Conservation (phyloP, 1,140 invertebrate species). For the Diplogasteroides magnus region DNA sequence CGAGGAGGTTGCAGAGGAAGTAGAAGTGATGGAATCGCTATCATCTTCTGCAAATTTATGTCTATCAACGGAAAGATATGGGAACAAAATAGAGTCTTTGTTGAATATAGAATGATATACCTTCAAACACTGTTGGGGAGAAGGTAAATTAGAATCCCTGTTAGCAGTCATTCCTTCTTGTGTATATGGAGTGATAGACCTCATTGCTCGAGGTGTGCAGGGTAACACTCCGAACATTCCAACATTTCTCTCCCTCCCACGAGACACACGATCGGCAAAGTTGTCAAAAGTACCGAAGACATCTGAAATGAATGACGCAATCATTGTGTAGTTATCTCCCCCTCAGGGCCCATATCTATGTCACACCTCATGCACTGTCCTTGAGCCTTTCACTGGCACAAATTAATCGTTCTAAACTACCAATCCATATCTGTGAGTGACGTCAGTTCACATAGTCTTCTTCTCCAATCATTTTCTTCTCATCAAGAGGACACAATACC, state of each 20-base stretch:
- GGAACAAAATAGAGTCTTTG: neutral
- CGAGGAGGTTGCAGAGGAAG: neutral
- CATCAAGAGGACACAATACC: neutral
- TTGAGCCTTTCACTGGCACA: neutral
- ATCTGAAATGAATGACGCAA: neutral
- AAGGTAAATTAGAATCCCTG: neutral
- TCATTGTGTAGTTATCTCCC: too few relatives aligned
- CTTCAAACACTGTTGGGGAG: neutral
- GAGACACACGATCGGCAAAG: neutral
- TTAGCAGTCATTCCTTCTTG: too few relatives aligned
- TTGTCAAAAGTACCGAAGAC: neutral
- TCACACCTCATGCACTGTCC: neutral
- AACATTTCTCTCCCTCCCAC: too few relatives aligned
- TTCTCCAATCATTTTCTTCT: neutral
- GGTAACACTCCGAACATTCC: neutral
- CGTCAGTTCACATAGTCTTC: neutral
- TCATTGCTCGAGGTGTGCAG: neutral
- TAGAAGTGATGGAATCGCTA: neutral
- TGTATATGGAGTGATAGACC: neutral
- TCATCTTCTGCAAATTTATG: neutral
- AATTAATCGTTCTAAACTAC: neutral
- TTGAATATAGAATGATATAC: too few relatives aligned
- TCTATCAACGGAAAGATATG: neutral
- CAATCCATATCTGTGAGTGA: neutral
- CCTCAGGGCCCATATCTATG: too few relatives aligned